phyloP scores from a whole-genome alignment of 2,113 vertebrate genomes.

The Turnix velox region DNA sequence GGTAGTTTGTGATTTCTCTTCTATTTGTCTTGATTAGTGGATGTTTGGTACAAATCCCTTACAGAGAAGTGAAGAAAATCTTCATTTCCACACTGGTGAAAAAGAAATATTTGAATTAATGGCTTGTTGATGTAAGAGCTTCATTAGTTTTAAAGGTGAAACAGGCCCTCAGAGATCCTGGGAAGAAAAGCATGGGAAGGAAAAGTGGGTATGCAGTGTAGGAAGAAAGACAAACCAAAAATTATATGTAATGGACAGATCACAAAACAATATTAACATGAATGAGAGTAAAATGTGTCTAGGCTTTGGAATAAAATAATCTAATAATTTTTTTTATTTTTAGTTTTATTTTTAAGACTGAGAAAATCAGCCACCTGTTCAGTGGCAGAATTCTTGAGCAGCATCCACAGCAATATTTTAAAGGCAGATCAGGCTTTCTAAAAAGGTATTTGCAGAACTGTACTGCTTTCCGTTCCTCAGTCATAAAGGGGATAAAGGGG shows the following conservation, averaged over 20 bases:
- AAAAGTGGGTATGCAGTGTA: not conserved
- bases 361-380: not conserved
- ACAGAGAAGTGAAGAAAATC: conserved; percentile 1
- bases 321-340: not conserved
- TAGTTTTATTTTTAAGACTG: not conserved
- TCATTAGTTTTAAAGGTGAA: conserved; percentile 45
- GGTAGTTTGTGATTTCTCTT: not conserved
- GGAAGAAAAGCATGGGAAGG: not conserved
- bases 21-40: conserved; percentile 27
- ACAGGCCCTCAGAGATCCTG: not conserved
- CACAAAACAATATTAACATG: not conserved
- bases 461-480: not conserved
- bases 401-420: not conserved
- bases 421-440: not conserved
- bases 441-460: not conserved
- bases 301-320: not conserved
- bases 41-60: conserved; percentile 4
- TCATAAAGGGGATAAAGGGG: not conserved
- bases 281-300: not conserved
- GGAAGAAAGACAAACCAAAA: not conserved
- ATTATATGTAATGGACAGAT: not conserved
- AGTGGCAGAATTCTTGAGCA: not conserved
- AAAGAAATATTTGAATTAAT: conserved; percentile 60
- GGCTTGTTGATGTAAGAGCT: conserved; percentile 59
- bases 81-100: not conserved